Evolutionary conservation across 2,888 invertebrate genomes (phyloP).

Genomic region (Lydus trimaculatus): DNA sequence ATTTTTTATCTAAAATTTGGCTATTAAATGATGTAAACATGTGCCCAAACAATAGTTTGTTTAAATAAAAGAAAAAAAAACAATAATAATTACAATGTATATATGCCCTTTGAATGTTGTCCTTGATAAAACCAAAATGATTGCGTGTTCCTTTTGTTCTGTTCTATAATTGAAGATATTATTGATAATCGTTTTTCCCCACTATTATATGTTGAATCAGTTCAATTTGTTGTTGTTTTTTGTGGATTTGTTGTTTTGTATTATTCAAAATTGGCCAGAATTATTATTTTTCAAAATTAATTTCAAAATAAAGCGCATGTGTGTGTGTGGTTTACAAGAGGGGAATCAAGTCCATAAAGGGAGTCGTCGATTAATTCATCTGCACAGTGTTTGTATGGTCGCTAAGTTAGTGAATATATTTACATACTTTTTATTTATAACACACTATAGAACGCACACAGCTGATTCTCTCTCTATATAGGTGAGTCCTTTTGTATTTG

Average conservation of each 20-base stretch:
- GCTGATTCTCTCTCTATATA: conserved; percentile 29
- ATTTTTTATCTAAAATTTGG: neutral
- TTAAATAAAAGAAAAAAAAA: neutral
- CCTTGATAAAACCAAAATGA: neutral
- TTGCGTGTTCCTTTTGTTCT: neutral
- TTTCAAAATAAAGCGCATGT: neutral
- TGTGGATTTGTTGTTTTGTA: neutral
- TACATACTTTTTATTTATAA: conserved; percentile 26
- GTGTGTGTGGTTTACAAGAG: conserved; percentile 26
- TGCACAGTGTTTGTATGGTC: conserved; percentile 24
- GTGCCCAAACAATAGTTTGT: neutral
- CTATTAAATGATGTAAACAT: no score
- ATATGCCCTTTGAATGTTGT: neutral
- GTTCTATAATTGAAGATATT: neutral
- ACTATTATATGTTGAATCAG: no score
- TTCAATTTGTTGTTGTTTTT: no score
- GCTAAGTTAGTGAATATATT: conserved; percentile 19
- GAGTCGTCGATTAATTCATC: conserved; percentile 25
- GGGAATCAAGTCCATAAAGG: conserved; percentile 30
- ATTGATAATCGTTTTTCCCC: neutral
- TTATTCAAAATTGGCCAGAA: neutral
- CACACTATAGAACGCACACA: conserved; percentile 14
- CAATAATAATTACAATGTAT: neutral
- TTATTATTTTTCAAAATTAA: neutral
- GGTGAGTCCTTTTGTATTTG: conserved; percentile 19